Evolutionary conservation across 1,140 invertebrate species (phyloP).

Genomic region (Muscidifurax raptorellus): DNA sequence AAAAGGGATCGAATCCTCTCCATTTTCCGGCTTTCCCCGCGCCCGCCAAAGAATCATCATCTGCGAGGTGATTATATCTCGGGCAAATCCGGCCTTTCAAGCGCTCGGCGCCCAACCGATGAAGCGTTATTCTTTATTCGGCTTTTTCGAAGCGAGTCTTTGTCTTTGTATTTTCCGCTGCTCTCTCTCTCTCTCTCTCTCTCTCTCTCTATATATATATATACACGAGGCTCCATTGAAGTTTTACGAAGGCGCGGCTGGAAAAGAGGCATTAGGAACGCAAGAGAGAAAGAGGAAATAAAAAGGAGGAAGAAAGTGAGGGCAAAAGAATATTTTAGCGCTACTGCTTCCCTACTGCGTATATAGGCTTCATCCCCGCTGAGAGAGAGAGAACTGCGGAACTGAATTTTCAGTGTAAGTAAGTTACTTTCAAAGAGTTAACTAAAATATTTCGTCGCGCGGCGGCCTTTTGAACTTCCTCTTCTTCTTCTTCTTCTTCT

Average conservation of each 20-base stretch:
- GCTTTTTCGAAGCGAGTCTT: background rate
- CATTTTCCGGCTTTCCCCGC: background rate
- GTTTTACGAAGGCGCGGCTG: background rate
- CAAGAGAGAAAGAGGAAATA: background rate
- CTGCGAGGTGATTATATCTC: constrained; percentile 1
- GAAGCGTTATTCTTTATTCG: constrained; percentile 33
- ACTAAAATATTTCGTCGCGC: background rate
- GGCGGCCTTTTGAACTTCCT: background rate
- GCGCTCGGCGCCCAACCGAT: background rate
- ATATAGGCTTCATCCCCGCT: background rate
- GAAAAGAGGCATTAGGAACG: background rate
- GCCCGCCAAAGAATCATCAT: background rate
- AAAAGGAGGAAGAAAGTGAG: background rate
- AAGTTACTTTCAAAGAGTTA: background rate
- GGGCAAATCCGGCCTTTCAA: constrained; percentile 16
- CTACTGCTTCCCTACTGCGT: background rate
- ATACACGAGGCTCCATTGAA: background rate
- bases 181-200: constrained; percentile 8
- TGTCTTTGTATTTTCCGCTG: constrained; percentile 17
- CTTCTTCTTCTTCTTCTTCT: background rate
- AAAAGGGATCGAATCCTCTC: background rate
- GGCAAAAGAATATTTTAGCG: constrained; percentile 33
- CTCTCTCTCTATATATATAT: background rate
- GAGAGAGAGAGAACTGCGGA: background rate
- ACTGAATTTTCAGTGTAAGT: background rate